phyloP scores from a whole-genome alignment of 2,113 vertebrate genomes.

The Salvelinus alpinus region DNA sequence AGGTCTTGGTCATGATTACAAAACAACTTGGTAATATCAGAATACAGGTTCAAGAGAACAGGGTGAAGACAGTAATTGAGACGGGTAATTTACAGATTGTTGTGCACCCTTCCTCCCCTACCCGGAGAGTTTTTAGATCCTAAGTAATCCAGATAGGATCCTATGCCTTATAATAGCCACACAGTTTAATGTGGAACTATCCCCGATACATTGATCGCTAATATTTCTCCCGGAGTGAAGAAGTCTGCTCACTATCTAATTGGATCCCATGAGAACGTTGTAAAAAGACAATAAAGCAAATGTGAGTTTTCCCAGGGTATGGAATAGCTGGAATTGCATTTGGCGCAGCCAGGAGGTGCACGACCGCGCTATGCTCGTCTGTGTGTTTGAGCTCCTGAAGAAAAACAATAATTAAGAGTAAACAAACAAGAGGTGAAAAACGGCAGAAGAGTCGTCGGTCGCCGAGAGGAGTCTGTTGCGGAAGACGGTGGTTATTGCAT shows the following conservation, averaged over 20 bases:
- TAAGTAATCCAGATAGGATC: too few species aligned
- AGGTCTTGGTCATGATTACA: slow-evolving; percentile 51
- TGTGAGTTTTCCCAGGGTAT: slow-evolving; percentile 38
- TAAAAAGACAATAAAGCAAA: slow-evolving; percentile 25
- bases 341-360: not conserved
- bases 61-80: not conserved
- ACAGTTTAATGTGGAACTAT: too few species aligned
- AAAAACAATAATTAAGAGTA: slow-evolving; percentile 71
- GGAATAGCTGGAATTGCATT: slow-evolving; percentile 38
- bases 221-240: too few species aligned
- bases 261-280: slow-evolving; percentile 46
- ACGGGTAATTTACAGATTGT: not conserved
- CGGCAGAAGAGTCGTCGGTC: slow-evolving; percentile 34
- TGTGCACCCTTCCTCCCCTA: not conserved
- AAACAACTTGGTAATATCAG: slow-evolving; percentile 22
- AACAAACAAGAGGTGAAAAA: slow-evolving; percentile 48
- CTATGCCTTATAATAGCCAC: too few species aligned
- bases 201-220: too few species aligned
- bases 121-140: too few species aligned
- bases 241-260: too few species aligned
- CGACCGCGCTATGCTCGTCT: slow-evolving; percentile 29
- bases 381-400: slow-evolving; percentile 42
- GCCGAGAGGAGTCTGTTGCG: not conserved
- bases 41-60: not conserved
- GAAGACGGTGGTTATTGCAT: slow-evolving; percentile 37